These are phyloP conservation scores for Melieria omissa DNA, from an alignment of 2,888 invertebrate genomes.

Conservation along the genomic window DNA sequence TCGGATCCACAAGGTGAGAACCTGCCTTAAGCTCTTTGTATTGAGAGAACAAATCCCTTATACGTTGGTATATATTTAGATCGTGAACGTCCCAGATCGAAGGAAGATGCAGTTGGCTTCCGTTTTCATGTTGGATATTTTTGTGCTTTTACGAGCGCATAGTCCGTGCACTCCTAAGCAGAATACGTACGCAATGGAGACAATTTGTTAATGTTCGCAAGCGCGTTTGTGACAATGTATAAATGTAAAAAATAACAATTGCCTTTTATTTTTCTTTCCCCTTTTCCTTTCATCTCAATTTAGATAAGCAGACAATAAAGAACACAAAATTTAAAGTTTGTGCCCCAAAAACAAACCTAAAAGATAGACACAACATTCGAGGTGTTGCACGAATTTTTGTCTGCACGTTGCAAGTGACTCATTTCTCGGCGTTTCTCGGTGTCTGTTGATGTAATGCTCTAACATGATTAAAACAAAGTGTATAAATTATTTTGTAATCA, in stretches of 20 bases:
- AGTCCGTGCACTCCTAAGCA: not conserved
- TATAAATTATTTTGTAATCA: not conserved
- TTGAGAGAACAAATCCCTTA: no score
- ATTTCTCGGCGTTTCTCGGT: not conserved
- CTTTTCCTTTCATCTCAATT: conserved; percentile 23
- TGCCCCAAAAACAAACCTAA: not conserved
- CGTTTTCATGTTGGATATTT: conserved; percentile 25
- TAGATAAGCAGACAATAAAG: conserved; percentile 29
- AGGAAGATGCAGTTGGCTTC: conserved; percentile 36
- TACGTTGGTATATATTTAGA: no score
- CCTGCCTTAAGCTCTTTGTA: no score
- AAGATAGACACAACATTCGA: conserved; percentile 1
- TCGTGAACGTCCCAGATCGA: conserved; percentile 10
- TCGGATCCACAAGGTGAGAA: no score
- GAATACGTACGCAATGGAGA: not conserved
- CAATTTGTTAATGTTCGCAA: conserved; percentile 36
- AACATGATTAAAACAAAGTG: not conserved
- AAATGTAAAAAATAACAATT: not conserved
- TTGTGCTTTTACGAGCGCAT: not conserved
- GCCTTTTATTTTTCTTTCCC: conserved; percentile 5
- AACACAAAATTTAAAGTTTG: no score
- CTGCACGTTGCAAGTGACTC: not conserved
- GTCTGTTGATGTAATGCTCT: not conserved
- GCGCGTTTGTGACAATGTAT: conserved; percentile 27
- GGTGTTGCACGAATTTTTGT: not conserved